Evolutionary conservation across 2,888 invertebrate species (phyloP).

Genomic region (Tipula lateralis): DNA sequence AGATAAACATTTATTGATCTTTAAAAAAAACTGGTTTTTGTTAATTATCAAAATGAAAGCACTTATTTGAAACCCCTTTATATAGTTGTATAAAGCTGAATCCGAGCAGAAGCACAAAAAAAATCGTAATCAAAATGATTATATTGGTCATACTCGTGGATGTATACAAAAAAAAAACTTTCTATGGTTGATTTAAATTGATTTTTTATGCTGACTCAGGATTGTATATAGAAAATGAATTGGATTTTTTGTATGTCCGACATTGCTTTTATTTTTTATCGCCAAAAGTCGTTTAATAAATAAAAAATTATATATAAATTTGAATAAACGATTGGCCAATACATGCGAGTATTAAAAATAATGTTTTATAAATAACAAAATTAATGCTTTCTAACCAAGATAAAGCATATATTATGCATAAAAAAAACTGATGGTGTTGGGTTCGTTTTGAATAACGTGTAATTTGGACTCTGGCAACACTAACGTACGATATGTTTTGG

Average conservation of each 20-base stretch:
- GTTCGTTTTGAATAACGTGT: too few species aligned
- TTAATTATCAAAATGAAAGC: too few species aligned
- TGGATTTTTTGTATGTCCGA: not conserved
- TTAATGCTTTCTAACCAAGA: too few species aligned
- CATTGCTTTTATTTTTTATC: not conserved
- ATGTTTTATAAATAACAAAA: too few species aligned
- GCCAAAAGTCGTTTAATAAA: not conserved
- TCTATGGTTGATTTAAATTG: constrained; percentile 24
- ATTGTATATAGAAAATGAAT: not conserved
- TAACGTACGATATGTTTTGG: too few species aligned
- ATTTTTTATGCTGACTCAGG: constrained; percentile 19
- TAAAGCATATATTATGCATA: too few species aligned
- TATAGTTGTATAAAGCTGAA: not conserved
- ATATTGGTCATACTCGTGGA: not conserved
- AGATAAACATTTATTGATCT: too few species aligned
- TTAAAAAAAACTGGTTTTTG: too few species aligned
- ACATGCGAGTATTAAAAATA: not conserved
- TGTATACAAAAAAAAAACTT: not conserved
- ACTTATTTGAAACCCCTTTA: too few species aligned
- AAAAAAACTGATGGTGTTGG: too few species aligned
- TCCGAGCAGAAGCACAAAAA: not conserved
- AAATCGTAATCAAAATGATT: not conserved
- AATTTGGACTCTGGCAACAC: too few species aligned
- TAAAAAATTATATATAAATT: not conserved
- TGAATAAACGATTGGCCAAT: not conserved